phyloP scores from a whole-genome alignment of 2,888 invertebrate species.

The Tubiluchus corallicola region DNA sequence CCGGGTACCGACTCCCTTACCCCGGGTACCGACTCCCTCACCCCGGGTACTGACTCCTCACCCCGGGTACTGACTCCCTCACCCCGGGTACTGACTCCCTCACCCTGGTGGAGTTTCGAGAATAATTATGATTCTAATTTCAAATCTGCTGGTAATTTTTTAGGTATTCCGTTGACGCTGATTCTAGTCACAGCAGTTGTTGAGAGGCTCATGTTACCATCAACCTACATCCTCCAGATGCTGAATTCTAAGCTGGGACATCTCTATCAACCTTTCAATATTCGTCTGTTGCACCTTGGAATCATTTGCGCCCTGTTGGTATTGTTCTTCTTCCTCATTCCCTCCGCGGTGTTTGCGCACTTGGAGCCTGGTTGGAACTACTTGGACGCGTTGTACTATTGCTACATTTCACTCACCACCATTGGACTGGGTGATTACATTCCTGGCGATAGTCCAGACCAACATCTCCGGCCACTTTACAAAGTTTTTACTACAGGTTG shows the following conservation, averaged over 20 bases:
- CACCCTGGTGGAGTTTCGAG: no score
- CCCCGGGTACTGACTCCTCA: no score
- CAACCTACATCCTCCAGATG: constrained; percentile 46
- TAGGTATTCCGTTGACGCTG: constrained; percentile 67
- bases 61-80: no score
- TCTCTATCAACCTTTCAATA: constrained; percentile 39
- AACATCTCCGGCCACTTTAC: constrained; percentile 56
- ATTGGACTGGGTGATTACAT: constrained; percentile 77
- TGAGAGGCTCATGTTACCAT: constrained; percentile 55
- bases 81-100: no score
- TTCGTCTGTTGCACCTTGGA: constrained; percentile 51
- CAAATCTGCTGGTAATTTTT: no score
- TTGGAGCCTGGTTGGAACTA: constrained; percentile 65
- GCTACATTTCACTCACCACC: constrained; percentile 72
- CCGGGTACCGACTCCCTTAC: no score
- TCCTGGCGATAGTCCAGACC: constrained; percentile 56
- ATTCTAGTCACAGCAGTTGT: constrained; percentile 62
- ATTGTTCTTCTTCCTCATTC: constrained; percentile 49
- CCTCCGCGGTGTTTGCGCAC: constrained; percentile 50
- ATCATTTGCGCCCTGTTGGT: constrained; percentile 37
- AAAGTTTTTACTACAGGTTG: constrained; percentile 62
- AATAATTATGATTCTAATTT: no score
- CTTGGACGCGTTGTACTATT: constrained; percentile 72
- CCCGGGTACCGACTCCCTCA: no score
- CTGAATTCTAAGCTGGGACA: constrained; percentile 50